phyloP scores from a whole-genome alignment of 2,113 vertebrate species.

The Gobio gobio region DNA sequence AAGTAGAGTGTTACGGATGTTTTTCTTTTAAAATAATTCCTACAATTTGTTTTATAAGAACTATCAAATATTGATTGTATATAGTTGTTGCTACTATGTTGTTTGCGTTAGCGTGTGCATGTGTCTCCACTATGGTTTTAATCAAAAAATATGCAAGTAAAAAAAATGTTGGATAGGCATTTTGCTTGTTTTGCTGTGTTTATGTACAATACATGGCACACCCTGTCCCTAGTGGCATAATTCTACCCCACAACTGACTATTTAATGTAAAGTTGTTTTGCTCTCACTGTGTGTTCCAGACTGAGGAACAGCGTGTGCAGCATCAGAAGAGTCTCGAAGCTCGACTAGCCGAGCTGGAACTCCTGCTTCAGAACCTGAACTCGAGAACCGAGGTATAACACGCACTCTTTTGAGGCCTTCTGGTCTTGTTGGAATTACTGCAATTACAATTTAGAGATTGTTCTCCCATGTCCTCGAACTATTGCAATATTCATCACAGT shows the following conservation, averaged over 20 bases:
- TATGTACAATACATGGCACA: neutral
- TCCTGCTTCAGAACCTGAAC: conserved; percentile 74
- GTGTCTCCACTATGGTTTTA: too few relatives aligned
- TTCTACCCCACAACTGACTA: neutral
- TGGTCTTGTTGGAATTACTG: neutral
- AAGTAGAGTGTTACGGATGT: too few relatives aligned
- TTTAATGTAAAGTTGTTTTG: neutral
- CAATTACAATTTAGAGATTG: neutral
- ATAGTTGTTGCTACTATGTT: too few relatives aligned
- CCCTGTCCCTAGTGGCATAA: neutral
- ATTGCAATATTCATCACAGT: neutral
- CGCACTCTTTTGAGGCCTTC: neutral
- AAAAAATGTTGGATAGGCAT: neutral
- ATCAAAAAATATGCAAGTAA: too few relatives aligned
- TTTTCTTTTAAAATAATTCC: too few relatives aligned
- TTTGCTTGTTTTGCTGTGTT: neutral
- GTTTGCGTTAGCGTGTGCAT: too few relatives aligned
- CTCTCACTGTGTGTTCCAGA: conserved; percentile 54
- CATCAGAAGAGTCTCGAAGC: conserved; percentile 74
- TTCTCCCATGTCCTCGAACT: neutral
- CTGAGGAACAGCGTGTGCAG: conserved; percentile 63
- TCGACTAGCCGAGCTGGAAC: conserved; percentile 78
- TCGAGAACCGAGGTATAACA: conserved; percentile 82
- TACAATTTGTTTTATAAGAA: too few relatives aligned
- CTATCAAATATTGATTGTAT: too few relatives aligned